Percentiles rank a stretch among this genome's conserved stretches.
These are phyloP conservation scores for Alloplasta piceator DNA, from an alignment of 2,888 invertebrate species.

Conservation along the genomic window DNA sequence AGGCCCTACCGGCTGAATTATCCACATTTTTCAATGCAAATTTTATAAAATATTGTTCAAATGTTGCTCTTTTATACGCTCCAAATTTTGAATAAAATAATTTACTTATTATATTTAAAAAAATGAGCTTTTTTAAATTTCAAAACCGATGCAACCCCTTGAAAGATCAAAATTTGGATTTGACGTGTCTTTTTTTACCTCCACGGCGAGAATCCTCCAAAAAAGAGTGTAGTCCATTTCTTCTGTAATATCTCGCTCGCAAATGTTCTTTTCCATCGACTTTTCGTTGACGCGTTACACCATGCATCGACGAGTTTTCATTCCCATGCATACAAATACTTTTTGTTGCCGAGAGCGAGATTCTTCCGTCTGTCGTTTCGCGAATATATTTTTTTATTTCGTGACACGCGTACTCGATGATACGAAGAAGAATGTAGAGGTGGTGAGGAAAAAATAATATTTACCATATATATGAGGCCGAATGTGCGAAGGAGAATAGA, in stretches of 20 bases:
- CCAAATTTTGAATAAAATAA: no score
- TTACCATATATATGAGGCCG: slow-evolving; percentile 32
- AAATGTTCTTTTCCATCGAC: slow-evolving; percentile 25
- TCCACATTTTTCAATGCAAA: no score
- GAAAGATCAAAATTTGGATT: not conserved
- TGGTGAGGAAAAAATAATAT: not conserved
- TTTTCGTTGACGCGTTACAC: slow-evolving; percentile 22
- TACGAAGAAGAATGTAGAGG: slow-evolving; percentile 15
- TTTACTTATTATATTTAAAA: no score
- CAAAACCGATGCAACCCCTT: no score
- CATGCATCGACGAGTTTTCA: slow-evolving; percentile 4
- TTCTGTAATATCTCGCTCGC: not conserved
- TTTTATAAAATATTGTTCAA: no score
- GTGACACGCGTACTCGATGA: slow-evolving; percentile 12
- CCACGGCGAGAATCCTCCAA: not conserved
- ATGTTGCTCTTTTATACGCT: no score
- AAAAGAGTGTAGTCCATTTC: no score
- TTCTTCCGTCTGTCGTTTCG: slow-evolving; percentile 34
- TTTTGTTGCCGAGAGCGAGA: slow-evolving; percentile 23
- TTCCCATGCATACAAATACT: slow-evolving; percentile 32
- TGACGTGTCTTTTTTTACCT: slow-evolving; percentile 36
- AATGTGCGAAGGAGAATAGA: not conserved
- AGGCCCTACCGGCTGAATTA: no score
- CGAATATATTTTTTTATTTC: slow-evolving; percentile 9
- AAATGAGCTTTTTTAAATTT: no score